Evolutionary conservation across 2,113 vertebrate genomes (phyloP).

Genomic region (Gambusia holbrooki): DNA sequence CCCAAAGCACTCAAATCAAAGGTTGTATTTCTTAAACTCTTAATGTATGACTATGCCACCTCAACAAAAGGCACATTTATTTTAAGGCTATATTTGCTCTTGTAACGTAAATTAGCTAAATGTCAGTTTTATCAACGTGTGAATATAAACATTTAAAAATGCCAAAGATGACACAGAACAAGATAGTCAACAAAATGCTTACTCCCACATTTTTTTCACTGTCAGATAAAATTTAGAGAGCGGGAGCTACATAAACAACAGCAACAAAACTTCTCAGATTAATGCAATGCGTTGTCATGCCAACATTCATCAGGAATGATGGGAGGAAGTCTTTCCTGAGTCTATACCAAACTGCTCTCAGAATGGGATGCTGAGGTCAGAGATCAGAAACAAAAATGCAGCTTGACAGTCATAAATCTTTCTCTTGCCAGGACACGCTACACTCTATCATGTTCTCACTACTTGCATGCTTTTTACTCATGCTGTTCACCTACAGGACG

Average conservation of each 20-base stretch:
- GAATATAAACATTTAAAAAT: background rate
- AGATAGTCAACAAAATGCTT: background rate
- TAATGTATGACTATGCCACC: no score
- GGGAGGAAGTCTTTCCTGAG: slow-evolving; percentile 34
- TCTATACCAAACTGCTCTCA: slow-evolving; percentile 15
- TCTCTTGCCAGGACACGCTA: slow-evolving; percentile 24
- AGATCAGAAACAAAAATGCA: slow-evolving; percentile 49
- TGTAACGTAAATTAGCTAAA: background rate
- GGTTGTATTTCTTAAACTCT: no score
- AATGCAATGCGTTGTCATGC: slow-evolving; percentile 20
- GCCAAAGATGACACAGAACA: background rate
- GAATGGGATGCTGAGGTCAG: slow-evolving; percentile 27
- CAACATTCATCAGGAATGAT: slow-evolving; percentile 35
- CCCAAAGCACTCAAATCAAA: no score
- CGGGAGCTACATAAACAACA: slow-evolving; percentile 18
- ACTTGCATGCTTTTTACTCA: slow-evolving; percentile 22
- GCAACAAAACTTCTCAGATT: slow-evolving; percentile 31
- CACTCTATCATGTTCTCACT: slow-evolving; percentile 54
- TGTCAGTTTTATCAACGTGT: background rate
- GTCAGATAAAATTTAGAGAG: slow-evolving; percentile 1
- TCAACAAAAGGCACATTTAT: background rate
- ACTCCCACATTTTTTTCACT: background rate
- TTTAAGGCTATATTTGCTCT: background rate
- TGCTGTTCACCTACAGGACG: slow-evolving; percentile 26
- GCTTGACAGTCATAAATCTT: slow-evolving; percentile 46